phyloP scores from a whole-genome alignment of 2,888 invertebrate species.

The Byasa hedistus region DNA sequence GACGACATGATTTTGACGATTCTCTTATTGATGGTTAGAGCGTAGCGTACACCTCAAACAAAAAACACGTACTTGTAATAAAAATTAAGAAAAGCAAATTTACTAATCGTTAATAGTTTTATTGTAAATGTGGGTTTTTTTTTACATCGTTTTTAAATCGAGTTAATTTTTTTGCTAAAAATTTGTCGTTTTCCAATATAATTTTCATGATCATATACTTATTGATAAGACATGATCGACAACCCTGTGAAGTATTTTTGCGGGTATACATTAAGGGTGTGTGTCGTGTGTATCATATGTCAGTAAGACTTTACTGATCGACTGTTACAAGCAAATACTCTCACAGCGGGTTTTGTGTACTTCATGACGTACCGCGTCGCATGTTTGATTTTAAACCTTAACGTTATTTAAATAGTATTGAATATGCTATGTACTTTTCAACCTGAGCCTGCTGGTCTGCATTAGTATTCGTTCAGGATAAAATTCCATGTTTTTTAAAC shows the following conservation, averaged over 20 bases:
- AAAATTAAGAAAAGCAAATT: too few species aligned
- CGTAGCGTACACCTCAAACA: too few species aligned
- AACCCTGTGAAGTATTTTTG: neutral
- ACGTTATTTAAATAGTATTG: neutral
- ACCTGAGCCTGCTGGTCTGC: neutral
- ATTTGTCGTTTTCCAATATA: too few species aligned
- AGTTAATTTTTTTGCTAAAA: too few species aligned
- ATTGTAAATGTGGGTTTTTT: too few species aligned
- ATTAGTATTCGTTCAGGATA: conserved; percentile 4
- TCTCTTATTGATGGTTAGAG: too few species aligned
- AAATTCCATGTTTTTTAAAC: neutral
- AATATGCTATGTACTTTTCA: neutral
- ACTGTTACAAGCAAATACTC: conserved; percentile 56
- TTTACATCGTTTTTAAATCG: too few species aligned
- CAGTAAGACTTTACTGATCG: conserved; percentile 38
- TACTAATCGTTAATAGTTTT: too few species aligned
- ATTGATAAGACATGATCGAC: neutral
- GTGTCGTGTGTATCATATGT: conserved; percentile 38
- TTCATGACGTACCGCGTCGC: conserved; percentile 10
- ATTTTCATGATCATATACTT: too few species aligned
- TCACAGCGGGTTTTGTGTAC: conserved; percentile 33
- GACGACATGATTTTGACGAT: too few species aligned
- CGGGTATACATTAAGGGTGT: conserved; percentile 11
- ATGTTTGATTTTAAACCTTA: conserved; percentile 4
- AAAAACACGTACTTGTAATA: too few species aligned